Evolutionary conservation across 2,113 vertebrate genomes (phyloP).

Genomic region (Triplophysa tibetana): DNA sequence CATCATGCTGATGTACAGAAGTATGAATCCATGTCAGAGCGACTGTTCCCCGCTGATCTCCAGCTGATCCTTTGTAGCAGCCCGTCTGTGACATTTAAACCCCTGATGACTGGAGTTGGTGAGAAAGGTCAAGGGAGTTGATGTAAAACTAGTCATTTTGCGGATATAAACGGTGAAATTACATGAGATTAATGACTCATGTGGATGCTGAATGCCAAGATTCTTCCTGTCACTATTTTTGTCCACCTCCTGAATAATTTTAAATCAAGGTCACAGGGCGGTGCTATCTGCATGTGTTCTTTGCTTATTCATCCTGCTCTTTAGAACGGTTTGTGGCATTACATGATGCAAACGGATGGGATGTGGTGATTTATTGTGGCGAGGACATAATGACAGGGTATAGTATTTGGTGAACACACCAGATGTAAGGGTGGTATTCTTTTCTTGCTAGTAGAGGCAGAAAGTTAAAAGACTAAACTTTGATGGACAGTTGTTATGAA

Average conservation of each 20-base stretch:
- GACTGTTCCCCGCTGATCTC: conserved; percentile 6
- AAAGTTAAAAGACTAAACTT: conserved; percentile 2
- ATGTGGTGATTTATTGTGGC: background rate
- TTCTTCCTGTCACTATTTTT: background rate
- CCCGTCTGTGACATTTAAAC: conserved; percentile 55
- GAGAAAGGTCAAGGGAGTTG: conserved; percentile 44
- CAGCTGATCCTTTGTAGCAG: background rate
- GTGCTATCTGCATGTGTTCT: background rate
- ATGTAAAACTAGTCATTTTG: conserved; percentile 29
- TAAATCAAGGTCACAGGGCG: background rate
- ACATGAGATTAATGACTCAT: conserved; percentile 23
- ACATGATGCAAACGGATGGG: background rate
- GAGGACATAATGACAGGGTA: background rate
- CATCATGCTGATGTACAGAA: background rate
- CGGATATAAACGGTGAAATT: conserved; percentile 35
- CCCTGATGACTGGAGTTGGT: conserved; percentile 37
- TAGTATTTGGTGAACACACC: too few species aligned
- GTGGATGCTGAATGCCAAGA: conserved; percentile 15
- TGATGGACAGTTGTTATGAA: background rate
- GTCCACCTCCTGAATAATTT: background rate
- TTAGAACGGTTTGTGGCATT: background rate
- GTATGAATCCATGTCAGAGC: conserved; percentile 18
- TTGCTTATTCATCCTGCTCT: background rate
- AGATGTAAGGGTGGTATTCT: background rate
- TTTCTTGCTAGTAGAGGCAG: background rate